Evolutionary conservation across 2,113 vertebrate genomes (phyloP), one percentile per base, ranked within the genome.

Genomic region (Ammodytes marinus): DNA sequence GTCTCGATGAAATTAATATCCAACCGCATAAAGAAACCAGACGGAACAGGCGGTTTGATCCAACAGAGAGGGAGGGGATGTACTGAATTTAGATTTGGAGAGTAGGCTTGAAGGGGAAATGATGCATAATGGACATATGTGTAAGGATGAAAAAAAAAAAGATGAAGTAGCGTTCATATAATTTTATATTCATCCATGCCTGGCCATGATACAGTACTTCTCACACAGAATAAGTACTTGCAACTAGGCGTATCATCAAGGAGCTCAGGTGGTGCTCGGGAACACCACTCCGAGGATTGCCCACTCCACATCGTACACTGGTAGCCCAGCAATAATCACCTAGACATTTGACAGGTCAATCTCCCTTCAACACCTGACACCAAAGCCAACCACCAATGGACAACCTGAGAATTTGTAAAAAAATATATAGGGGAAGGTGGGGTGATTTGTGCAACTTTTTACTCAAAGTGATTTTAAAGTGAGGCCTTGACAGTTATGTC

Each of bases 1-100:
- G 80, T 88, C 83, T 87, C 78, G 88, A 82, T 91, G 79, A 93
- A 93, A 93, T 93, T 80, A 93, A 90, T 91, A 88, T 85, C 80
- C 88, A 83, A 61, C 85, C 40, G 82, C 87, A 86, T 86, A 87
- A 87, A 86, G 82, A 81, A 79, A 76, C 35, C 40, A 77, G 88
- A 77, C 43, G 46, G 81, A 84, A 69, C 71, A 10, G 47, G 69
- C 0, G 15, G 74, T 77, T 82, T 80, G 67, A 83, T 69, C 50
- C 65, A 27, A 69, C 66, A 55, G 64, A 60, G 69, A 13, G 42
- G 59, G 50, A 49, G 50, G 61, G 7, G 39, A 42, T 55, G 13
- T 50, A 45, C 52, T 39, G n/a, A 74, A 71, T 76, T 74, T 64
- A 60, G 72, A 87, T 82, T 74, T 80, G 59, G 46, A 74, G 49